Evolutionary conservation across 2,113 vertebrate genomes (phyloP).

Genomic region (Propithecus coquereli): DNA sequence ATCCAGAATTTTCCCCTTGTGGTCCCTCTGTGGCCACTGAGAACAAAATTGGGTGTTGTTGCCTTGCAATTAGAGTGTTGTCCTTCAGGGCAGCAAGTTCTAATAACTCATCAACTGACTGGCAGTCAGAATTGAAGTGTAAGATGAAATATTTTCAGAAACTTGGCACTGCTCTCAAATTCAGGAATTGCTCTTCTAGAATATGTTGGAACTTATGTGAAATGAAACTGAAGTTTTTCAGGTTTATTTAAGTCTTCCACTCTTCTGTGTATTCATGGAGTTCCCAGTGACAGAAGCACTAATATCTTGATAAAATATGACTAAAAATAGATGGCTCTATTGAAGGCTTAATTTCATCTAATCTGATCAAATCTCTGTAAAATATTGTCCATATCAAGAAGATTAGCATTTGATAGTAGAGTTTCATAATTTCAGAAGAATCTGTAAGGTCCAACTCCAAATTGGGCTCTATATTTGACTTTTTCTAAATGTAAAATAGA

Average conservation of each 20-base stretch:
- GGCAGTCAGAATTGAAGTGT: not conserved
- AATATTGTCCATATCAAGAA: not conserved
- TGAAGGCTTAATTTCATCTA: not conserved
- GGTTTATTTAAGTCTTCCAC: not conserved
- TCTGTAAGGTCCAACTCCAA: not conserved
- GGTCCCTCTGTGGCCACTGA: not conserved
- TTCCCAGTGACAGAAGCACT: not conserved
- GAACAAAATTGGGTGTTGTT: not conserved
- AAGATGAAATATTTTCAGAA: not conserved
- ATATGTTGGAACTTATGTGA: not conserved
- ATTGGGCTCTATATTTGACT: not conserved
- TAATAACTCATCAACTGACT: not conserved
- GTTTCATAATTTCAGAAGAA: not conserved
- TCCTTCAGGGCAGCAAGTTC: not conserved
- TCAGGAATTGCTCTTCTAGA: not conserved
- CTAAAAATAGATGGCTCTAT: not conserved
- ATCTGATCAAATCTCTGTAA: not conserved
- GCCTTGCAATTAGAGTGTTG: not conserved
- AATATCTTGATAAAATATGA: not conserved
- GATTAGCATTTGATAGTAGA: not conserved
- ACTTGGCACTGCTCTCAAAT: not conserved
- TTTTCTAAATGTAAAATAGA: constrained; percentile 19
- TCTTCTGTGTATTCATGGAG: not conserved
- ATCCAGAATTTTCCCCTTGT: not conserved
- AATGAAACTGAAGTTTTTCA: not conserved